phyloP scores from a whole-genome alignment of 2,797 vertebrate species.

The Sebastes paucispinis region DNA sequence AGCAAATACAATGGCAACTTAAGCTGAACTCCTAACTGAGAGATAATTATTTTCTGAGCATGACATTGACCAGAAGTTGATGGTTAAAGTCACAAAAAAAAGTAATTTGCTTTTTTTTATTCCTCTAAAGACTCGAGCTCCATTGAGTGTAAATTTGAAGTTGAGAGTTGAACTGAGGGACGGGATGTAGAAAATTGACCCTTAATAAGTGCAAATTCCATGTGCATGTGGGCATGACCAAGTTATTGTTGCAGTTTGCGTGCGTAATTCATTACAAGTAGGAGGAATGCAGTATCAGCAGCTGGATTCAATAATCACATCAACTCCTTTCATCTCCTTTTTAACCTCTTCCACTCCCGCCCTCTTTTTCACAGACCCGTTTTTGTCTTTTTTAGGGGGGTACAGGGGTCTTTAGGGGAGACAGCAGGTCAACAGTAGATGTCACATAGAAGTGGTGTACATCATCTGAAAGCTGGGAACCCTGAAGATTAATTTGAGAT shows the following conservation, averaged over 20 bases:
- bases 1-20: slow-evolving; percentile 80
- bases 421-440: too few relatives aligned
- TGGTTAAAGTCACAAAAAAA: slow-evolving; percentile 50
- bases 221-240: not conserved
- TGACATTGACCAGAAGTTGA: slow-evolving; percentile 70
- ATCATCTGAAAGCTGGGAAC: too few relatives aligned
- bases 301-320: slow-evolving; percentile 29
- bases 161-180: not conserved
- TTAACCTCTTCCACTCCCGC: not conserved
- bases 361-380: too few relatives aligned
- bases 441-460: too few relatives aligned
- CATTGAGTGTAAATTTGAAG: not conserved
- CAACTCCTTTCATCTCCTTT: slow-evolving; percentile 19
- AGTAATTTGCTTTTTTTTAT: slow-evolving; percentile 1
- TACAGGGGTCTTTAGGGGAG: too few relatives aligned
- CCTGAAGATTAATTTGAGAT: too few relatives aligned
- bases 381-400: too few relatives aligned
- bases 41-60: slow-evolving; percentile 75
- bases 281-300: not conserved
- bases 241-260: not conserved
- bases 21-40: slow-evolving; percentile 65
- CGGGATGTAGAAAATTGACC: not conserved
- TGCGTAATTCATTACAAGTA: not conserved
- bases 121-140: not conserved
- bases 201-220: not conserved